A percentile compares a stretch with the other conserved stretches of the same genome.
These are phyloP conservation scores for Tortrix viridana DNA, from an alignment of 2,888 invertebrate genomes.

Conservation along the genomic window DNA sequence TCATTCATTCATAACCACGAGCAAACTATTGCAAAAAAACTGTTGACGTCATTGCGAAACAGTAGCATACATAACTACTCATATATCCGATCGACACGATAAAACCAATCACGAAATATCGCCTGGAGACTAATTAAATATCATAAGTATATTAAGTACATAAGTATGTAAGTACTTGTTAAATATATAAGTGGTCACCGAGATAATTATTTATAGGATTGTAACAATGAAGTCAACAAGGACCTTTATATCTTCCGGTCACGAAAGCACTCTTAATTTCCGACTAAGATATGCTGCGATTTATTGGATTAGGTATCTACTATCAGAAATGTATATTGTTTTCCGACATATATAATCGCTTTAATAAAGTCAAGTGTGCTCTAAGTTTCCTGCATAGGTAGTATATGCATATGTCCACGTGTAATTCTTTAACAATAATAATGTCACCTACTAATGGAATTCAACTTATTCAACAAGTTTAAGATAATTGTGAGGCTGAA, in stretches of 20 bases:
- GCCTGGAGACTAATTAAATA: conserved; percentile 10
- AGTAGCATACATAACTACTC: too few relatives aligned
- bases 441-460: too few relatives aligned
- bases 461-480: too few relatives aligned
- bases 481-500: too few relatives aligned
- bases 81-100: neutral
- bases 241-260: conserved; percentile 27
- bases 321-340: conserved; percentile 36
- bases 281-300: conserved; percentile 16
- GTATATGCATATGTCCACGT: too few relatives aligned
- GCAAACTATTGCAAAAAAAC: neutral
- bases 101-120: conserved; percentile 5
- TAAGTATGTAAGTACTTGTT: too few relatives aligned
- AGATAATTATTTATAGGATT: conserved; percentile 25
- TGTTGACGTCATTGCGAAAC: conserved; percentile 3
- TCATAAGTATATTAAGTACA: too few relatives aligned
- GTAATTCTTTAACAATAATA: too few relatives aligned
- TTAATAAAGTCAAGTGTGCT: conserved; percentile 31
- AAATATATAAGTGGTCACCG: neutral
- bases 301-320: conserved; percentile 19
- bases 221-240: conserved; percentile 23
- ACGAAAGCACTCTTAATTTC: conserved; percentile 32
- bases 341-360: conserved; percentile 22
- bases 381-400: conserved; percentile 25
- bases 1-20: too few relatives aligned